A percentile compares a stretch with the other conserved stretches of the same genome.
phyloP scores from a whole-genome alignment of 2,797 vertebrate species.

The Pteropus rufus region DNA sequence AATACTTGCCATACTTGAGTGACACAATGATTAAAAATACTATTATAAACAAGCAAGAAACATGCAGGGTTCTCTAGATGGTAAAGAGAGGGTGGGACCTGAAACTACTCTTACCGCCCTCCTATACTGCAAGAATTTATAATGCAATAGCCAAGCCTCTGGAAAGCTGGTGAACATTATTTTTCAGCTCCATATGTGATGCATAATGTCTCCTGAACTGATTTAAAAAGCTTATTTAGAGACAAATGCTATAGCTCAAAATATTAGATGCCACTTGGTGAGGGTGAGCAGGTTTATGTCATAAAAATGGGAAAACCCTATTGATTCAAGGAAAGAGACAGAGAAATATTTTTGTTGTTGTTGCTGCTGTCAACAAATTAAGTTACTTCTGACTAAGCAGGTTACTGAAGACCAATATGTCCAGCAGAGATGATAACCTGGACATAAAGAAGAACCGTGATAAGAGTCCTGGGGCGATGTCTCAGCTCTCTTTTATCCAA shows the following conservation, averaged over 20 bases:
- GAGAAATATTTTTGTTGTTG: background rate
- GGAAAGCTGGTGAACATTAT: background rate
- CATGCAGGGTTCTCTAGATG: background rate
- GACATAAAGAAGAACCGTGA: background rate
- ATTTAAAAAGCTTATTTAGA: slow-evolving; percentile 48
- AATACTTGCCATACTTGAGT: slow-evolving; percentile 21
- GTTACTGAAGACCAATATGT: slow-evolving; percentile 37
- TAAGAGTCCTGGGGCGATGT: background rate
- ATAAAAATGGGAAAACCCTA: background rate
- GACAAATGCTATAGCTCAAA: slow-evolving; percentile 27
- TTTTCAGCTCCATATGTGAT: slow-evolving; percentile 9
- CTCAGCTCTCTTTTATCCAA: background rate
- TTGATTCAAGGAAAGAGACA: background rate
- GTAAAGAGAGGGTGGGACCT: slow-evolving; percentile 26
- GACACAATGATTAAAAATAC: slow-evolving; percentile 25
- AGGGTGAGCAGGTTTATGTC: background rate
- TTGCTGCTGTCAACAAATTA: background rate
- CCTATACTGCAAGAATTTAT: background rate
- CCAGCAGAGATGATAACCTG: background rate
- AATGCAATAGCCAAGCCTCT: background rate
- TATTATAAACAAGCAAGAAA: slow-evolving; percentile 42
- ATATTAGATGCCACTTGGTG: slow-evolving; percentile 8
- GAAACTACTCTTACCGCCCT: background rate
- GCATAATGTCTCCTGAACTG: background rate
- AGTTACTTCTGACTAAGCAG: slow-evolving; percentile 41